Evolutionary conservation across 1,140 invertebrate species (phyloP).

Genomic region (Eueides isabella): DNA sequence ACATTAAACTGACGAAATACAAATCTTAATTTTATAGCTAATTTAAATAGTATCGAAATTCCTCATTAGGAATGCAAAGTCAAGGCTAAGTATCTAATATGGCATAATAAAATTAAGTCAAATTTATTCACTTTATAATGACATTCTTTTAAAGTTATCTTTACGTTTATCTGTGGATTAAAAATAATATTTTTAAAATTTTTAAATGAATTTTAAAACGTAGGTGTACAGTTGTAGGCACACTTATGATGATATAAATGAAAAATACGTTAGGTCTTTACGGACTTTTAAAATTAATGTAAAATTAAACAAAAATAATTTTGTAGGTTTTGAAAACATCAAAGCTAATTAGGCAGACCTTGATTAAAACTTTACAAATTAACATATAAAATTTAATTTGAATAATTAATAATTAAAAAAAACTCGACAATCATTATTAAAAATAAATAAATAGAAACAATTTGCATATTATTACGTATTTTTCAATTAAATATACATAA

Average conservation of each 20-base stretch:
- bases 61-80: slow-evolving; percentile 13
- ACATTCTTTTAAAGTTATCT: not conserved
- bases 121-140: slow-evolving; percentile 10
- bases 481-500: not conserved
- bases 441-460: not conserved
- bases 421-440: not conserved
- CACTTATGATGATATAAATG: too few species aligned
- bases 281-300: too few species aligned
- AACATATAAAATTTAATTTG: not conserved
- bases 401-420: not conserved
- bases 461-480: not conserved
- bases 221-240: too few species aligned
- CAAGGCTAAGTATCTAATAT: slow-evolving; percentile 3
- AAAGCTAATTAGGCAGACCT: not conserved
- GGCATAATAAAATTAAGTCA: slow-evolving; percentile 2
- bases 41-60: slow-evolving; percentile 14
- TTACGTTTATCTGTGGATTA: not conserved
- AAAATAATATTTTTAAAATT: not conserved
- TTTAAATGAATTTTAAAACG: too few species aligned
- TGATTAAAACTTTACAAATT: not conserved
- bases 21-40: not conserved
- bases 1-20: not conserved
- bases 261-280: too few species aligned
- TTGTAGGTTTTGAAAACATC: not conserved
- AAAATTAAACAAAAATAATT: not conserved